A percentile compares a stretch with the other conserved stretches of the same genome.
Evolutionary conservation across 1,140 invertebrate species (phyloP).

Genomic region (Drepana arcuata): DNA sequence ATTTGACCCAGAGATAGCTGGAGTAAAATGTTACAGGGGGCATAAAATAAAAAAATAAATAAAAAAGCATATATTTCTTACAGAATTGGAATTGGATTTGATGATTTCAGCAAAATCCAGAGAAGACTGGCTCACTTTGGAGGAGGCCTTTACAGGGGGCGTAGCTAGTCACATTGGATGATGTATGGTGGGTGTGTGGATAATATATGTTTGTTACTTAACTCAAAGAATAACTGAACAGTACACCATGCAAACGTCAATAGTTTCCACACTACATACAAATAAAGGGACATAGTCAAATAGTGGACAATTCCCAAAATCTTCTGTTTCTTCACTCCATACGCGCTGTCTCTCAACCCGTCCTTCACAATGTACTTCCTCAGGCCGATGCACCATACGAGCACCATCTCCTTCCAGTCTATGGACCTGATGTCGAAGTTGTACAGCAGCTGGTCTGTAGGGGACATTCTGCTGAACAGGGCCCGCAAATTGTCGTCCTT

Average conservation of each 20-base stretch:
- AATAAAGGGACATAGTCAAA: slow-evolving; percentile 5
- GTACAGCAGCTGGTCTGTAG: slow-evolving; percentile 14
- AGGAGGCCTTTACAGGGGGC: too few relatives aligned
- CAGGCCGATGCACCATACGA: slow-evolving; percentile 11
- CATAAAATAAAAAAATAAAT: too few relatives aligned
- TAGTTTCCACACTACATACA: slow-evolving; percentile 5
- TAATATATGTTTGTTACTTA: too few relatives aligned
- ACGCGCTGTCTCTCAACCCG: slow-evolving; percentile 8
- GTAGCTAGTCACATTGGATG: too few relatives aligned
- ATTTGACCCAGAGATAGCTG: too few relatives aligned
- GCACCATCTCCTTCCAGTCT: slow-evolving; percentile 2
- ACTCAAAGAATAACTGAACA: too few relatives aligned
- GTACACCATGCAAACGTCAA: too few relatives aligned
- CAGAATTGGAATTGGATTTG: too few relatives aligned
- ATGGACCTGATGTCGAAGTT: slow-evolving; percentile 12
- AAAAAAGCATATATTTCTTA: too few relatives aligned
- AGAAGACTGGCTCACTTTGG: too few relatives aligned
- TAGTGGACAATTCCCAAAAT: slow-evolving; percentile 3
- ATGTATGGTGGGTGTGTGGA: slow-evolving; percentile 1
- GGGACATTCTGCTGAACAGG: slow-evolving; percentile 6
- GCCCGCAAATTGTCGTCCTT: slow-evolving; percentile 9
- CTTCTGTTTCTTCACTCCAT: slow-evolving; percentile 12
- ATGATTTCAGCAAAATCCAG: too few relatives aligned
- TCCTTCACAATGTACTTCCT: slow-evolving; percentile 22
- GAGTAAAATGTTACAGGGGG: slow-evolving; percentile 2